Evolutionary conservation across 2,113 vertebrate genomes (phyloP).

Genomic region (Dipodomys spectabilis): DNA sequence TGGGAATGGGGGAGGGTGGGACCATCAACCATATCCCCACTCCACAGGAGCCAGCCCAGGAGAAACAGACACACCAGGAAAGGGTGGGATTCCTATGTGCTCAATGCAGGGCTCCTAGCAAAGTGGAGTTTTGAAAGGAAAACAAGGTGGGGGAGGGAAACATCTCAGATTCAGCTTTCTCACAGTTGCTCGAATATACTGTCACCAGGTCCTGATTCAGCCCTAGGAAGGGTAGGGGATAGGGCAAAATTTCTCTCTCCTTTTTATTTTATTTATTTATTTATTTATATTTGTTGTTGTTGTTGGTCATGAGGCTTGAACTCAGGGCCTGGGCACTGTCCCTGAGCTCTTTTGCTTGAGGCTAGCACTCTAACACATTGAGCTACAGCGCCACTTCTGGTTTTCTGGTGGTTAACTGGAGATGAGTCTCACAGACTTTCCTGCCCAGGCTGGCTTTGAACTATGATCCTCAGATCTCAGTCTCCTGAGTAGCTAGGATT

Average conservation of each 20-base stretch:
- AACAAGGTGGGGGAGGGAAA: neutral
- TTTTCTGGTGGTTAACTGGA: too few species aligned
- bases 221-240: neutral
- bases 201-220: neutral
- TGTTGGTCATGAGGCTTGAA: too few species aligned
- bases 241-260: neutral
- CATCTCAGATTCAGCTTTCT: neutral
- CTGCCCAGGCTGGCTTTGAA: too few species aligned
- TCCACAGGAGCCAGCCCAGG: neutral
- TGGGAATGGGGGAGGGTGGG: constrained; percentile 75
- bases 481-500: too few species aligned
- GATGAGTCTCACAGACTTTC: too few species aligned
- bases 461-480: too few species aligned
- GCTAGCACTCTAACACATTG: too few species aligned
- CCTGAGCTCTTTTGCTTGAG: too few species aligned
- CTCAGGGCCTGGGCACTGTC: too few species aligned
- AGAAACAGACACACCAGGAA: neutral
- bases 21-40: constrained; percentile 48
- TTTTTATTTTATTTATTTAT: too few species aligned
- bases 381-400: too few species aligned
- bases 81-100: neutral
- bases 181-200: neutral
- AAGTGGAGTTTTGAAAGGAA: neutral
- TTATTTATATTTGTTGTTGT: too few species aligned
- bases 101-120: neutral